Evolutionary conservation across 2,888 invertebrate genomes (phyloP).

Genomic region (Nesidiocoris tenuis): DNA sequence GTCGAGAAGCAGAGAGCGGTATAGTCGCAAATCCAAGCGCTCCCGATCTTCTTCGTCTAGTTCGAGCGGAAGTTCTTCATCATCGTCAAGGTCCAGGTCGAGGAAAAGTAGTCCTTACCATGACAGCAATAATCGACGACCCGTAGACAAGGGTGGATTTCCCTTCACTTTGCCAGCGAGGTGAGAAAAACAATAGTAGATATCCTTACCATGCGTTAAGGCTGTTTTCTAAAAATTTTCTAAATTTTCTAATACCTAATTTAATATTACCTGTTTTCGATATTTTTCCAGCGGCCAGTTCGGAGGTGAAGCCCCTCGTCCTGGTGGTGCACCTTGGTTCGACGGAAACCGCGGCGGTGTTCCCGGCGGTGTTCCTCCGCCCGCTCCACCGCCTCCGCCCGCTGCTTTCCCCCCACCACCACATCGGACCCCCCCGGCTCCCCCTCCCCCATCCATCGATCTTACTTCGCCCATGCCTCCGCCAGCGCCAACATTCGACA

Average conservation of each 20-base stretch:
- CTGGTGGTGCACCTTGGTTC: too few species aligned
- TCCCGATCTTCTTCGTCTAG: conserved; percentile 22
- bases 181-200: neutral
- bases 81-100: conserved; percentile 21
- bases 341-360: neutral
- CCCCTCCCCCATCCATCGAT: neutral
- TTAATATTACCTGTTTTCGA: too few species aligned
- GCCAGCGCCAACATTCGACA: neutral
- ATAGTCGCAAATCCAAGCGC: conserved; percentile 10
- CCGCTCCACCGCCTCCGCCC: neutral
- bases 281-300: neutral
- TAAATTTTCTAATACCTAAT: too few species aligned
- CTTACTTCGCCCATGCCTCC: neutral
- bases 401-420: neutral
- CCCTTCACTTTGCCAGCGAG: neutral
- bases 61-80: conserved; percentile 29
- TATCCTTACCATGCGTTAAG: too few species aligned
- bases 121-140: neutral
- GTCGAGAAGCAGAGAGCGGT: conserved; percentile 7
- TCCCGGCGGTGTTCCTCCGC: neutral
- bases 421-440: neutral
- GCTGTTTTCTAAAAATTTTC: too few species aligned
- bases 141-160: neutral
- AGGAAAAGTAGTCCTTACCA: conserved; percentile 12
- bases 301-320: neutral